These are phyloP conservation scores for Ennomos quercinarius DNA, from an alignment of 2,888 invertebrate species.

Conservation along the genomic window DNA sequence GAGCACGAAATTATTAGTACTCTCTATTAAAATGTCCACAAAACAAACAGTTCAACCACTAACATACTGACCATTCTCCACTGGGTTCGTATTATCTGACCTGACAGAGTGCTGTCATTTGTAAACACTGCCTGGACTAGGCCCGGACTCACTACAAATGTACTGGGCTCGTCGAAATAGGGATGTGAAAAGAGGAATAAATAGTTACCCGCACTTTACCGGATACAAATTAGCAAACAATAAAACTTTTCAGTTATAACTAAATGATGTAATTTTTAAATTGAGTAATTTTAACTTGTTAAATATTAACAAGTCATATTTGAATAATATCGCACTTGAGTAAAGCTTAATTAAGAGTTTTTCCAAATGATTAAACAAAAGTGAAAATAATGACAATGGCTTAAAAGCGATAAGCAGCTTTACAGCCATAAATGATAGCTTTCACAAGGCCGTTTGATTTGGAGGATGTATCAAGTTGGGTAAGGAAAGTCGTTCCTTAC, in stretches of 20 bases:
- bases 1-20: too few relatives aligned
- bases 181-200: constrained; percentile 29
- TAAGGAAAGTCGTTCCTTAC: too few relatives aligned
- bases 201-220: constrained; percentile 22
- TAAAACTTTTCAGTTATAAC: not conserved
- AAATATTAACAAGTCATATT: not conserved
- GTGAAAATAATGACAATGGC: too few relatives aligned
- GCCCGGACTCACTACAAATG: constrained; percentile 39
- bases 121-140: constrained; percentile 50
- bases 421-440: too few relatives aligned
- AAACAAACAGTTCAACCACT: constrained; percentile 39
- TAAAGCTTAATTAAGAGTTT: too few relatives aligned
- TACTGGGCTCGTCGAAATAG: constrained; percentile 36
- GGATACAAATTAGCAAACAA: constrained; percentile 11
- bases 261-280: too few relatives aligned
- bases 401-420: too few relatives aligned
- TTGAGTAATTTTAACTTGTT: not conserved
- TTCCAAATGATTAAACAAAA: too few relatives aligned
- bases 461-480: too few relatives aligned
- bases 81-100: constrained; percentile 58
- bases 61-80: constrained; percentile 34
- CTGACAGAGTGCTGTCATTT: constrained; percentile 70
- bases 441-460: too few relatives aligned
- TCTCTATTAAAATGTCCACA: too few relatives aligned
- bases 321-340: not conserved